Evolutionary conservation across 2,113 vertebrate genomes (phyloP).

Genomic region (Triplophysa siluroides): DNA sequence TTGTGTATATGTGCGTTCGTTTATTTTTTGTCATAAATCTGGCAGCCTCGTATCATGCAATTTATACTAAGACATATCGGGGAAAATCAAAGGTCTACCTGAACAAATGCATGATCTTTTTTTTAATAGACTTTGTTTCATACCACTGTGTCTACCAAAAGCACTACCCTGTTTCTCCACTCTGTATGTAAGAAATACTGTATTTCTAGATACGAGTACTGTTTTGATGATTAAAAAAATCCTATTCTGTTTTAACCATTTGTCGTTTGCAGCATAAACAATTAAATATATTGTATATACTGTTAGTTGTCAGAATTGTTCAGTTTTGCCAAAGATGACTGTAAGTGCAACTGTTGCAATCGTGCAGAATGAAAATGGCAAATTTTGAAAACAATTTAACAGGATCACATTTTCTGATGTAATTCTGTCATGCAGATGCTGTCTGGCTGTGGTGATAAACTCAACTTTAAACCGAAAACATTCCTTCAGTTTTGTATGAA

Average conservation of each 20-base stretch:
- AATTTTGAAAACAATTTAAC: too few relatives aligned
- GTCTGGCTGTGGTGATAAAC: neutral
- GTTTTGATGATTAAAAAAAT: neutral
- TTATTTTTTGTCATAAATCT: too few relatives aligned
- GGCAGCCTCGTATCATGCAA: neutral
- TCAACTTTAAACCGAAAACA: neutral
- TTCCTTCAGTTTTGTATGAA: neutral
- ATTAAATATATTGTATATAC: too few relatives aligned
- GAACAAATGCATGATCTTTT: neutral
- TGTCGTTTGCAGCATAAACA: too few relatives aligned
- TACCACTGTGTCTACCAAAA: neutral
- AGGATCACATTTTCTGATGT: too few relatives aligned
- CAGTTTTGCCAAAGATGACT: neutral
- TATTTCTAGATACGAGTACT: neutral
- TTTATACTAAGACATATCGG: neutral
- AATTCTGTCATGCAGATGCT: too few relatives aligned
- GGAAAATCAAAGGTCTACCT: neutral
- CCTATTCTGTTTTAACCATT: neutral
- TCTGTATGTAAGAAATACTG: neutral
- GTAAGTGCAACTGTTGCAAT: neutral
- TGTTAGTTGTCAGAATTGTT: neutral
- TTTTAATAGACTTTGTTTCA: neutral
- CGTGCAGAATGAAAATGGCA: neutral
- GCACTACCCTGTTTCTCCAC: constrained; percentile 6
- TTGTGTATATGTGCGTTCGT: too few relatives aligned